Percentiles rank a stretch among this genome's conserved stretches.
These are phyloP conservation scores for Poecilia picta DNA, from an alignment of 2,797 vertebrate genomes.

Conservation along the genomic window DNA sequence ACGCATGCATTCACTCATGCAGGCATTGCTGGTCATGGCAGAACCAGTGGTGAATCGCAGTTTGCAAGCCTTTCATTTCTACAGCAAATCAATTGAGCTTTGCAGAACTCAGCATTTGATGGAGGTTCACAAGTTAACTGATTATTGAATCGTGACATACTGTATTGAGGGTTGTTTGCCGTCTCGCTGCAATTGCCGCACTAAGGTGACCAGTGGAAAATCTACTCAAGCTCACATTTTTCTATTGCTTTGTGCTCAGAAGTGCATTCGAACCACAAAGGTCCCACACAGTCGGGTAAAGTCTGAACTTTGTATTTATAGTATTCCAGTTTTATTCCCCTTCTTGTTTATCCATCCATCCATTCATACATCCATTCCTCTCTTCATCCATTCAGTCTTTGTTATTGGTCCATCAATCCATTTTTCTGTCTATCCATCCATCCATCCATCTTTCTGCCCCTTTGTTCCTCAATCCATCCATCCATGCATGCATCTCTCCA, in stretches of 20 bases:
- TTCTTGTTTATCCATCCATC: background rate
- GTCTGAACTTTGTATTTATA: background rate
- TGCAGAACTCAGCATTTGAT: conserved; percentile 70
- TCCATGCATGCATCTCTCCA: no score
- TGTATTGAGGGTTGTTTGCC: conserved; percentile 55
- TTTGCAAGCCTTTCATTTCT: conserved; percentile 72
- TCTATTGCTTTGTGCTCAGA: conserved; percentile 39
- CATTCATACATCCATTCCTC: background rate
- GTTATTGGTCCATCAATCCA: background rate
- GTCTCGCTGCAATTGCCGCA: conserved; percentile 27
- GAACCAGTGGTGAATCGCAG: conserved; percentile 55
- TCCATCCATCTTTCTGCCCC: background rate
- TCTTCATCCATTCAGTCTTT: background rate
- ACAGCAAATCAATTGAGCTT: conserved; percentile 72
- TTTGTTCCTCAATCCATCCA: no score
- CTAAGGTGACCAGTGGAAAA: conserved; percentile 37
- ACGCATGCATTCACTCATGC: conserved; percentile 38
- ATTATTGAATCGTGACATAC: conserved; percentile 66
- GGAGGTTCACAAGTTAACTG: conserved; percentile 59
- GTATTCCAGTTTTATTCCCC: background rate
- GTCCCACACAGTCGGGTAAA: background rate
- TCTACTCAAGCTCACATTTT: conserved; percentile 24
- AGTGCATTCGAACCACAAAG: background rate
- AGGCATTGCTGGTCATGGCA: conserved; percentile 42
- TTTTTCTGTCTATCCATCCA: background rate